Base-by-base conservation (phyloP, 2,888 invertebrate species). In the Lasioglossum villosulum region DNA sequence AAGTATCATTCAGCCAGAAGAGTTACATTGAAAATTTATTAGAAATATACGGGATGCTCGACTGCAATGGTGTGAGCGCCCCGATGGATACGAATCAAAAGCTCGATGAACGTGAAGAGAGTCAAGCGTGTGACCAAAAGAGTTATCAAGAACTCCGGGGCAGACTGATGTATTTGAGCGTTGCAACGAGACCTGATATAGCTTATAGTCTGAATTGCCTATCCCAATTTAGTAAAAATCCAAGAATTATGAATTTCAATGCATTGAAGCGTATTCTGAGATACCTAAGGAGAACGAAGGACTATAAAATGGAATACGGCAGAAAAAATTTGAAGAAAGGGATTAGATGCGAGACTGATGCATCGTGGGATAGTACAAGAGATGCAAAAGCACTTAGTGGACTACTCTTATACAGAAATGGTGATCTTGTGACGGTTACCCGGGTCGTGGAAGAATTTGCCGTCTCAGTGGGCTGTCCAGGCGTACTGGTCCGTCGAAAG, bases 81-180 rank as follows among this genome's bases (percentile, higher is more conserved):
- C 75, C 76, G 4, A 76, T 76, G 19, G 76, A 76, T 42, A 23
- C 72, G 1, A 75, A 81, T 30, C 16, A n/a, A 5, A 81, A 76
- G 14, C 12, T 81, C 1, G 42, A 34, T 5, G 30, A 63, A 4
- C 1, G 37, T 37, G 72, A 45, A 39, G 59, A 27, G 1, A 76
- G 81, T 12, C 1, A 10, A 2, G 0, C 0, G 12, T 70, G 34
- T 14, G 23, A 81, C 27, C 19, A 5, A 6, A 42, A 45, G 14
- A 12, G 3, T 1, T 75, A 76, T 16, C 71, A 75, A 23, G 75
- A 71, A 45, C n/a, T 80, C 8, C 5, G 75, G 12, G 80, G 80
- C 45, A n/a, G 80, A 6, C 16, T 75, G 1, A 75, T 80, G 75
- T 76, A 76, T 30, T n/a, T 81, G n/a, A 72, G 81, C 39, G 63